Percentiles rank a stretch among this genome's conserved stretches.
Evolutionary conservation across 2,797 vertebrate genomes (phyloP).

Genomic region (Hoplostethus atlanticus): DNA sequence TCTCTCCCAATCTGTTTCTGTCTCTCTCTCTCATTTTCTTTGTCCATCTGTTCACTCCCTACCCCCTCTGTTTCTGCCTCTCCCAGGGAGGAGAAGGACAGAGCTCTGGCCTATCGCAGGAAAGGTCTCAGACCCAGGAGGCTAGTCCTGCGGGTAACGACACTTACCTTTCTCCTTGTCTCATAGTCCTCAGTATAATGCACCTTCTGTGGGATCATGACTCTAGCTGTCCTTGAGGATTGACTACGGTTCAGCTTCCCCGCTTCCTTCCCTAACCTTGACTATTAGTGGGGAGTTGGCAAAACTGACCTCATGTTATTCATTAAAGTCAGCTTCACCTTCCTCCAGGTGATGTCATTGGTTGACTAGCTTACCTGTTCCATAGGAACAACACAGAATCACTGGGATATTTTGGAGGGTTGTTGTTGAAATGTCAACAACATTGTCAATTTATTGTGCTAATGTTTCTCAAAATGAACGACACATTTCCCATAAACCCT

Average conservation of each 20-base stretch:
- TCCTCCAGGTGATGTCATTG: background rate
- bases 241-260: background rate
- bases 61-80: conserved; percentile 38
- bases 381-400: background rate
- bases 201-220: background rate
- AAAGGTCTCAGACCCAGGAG: conserved; percentile 95
- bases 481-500: too few species aligned
- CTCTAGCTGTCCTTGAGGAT: background rate
- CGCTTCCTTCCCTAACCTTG: too few species aligned
- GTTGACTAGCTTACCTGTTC: background rate
- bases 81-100: conserved; percentile 93
- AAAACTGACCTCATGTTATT: background rate
- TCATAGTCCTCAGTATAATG: background rate
- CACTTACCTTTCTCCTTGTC: conserved; percentile 11
- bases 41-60: conserved; percentile 6
- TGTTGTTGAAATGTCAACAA: too few species aligned
- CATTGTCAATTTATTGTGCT: too few species aligned
- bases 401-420: too few species aligned
- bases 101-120: conserved; percentile 93
- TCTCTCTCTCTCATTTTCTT: conserved; percentile 13
- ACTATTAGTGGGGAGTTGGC: background rate
- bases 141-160: conserved; percentile 93
- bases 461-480: too few species aligned
- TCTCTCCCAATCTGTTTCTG: conserved; percentile 13
- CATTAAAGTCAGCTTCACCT: background rate